Evolutionary conservation across 2,113 vertebrate species (phyloP), one percentile per base, ranked within the genome.

Genomic region (Ctenomys sociabilis): DNA sequence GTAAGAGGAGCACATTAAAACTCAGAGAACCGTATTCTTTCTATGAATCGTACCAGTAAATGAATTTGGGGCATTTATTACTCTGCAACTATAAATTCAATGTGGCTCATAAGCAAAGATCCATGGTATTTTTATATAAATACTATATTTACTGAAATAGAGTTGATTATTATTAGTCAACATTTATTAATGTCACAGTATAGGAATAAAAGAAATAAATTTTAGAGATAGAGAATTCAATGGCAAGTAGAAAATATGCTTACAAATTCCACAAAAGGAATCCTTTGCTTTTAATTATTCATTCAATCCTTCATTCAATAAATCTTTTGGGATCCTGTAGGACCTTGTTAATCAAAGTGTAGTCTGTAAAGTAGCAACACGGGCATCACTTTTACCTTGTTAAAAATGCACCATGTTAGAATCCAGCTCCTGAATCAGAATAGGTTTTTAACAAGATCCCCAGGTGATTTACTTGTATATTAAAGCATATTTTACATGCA

Each of bases 331-430:
- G 93, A 66, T 96, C 63, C 26, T 72, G 52, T 88, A 94, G 86
- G 90, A 89, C 32, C 66, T 95, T 94, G 81, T 95, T 96, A 95
- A 96, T 96, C 83, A 91, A 91, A 96, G 75, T 7, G 6, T n/a
- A 72, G 32, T 54, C 37, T 85, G 72, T 61, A 59, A 22, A 92
- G 21, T 26, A n/a, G 84, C 75, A 90, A 77, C 10, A 64, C 54
- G 30, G 59, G 26, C 57, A 94, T 93, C 75, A 54, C 73, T 92
- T 90, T 82, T 30, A 83, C 75, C 90, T 90, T 94, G 92, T 95
- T 96, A 92, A 90, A 95, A 94, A 93, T 49, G 30, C 64, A 81
- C 63, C 4, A 0, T 43, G 54, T 93, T 87, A 63, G 77, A 66
- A 61, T 85, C 81, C 81, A 96, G n/a, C 59, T 84, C 52, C 77